phyloP scores from a whole-genome alignment of 1,140 invertebrate species.

The Chironomus striatipennis region DNA sequence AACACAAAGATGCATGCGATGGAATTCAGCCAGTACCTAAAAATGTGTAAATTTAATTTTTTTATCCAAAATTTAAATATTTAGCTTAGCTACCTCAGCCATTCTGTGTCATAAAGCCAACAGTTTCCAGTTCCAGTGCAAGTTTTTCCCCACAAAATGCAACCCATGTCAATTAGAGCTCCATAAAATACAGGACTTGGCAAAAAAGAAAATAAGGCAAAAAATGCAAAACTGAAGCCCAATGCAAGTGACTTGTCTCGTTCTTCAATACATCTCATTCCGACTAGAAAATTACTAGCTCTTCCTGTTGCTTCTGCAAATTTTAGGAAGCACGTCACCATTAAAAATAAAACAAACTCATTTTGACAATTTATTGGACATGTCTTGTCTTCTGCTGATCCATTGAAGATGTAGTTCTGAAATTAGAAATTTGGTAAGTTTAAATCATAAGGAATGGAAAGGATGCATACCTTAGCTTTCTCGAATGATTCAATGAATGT shows the following conservation, averaged over 20 bases:
- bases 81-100: too few relatives aligned
- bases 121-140: slow-evolving; percentile 63
- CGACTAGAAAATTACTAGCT: slow-evolving; percentile 58
- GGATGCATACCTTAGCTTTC: too few relatives aligned
- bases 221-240: slow-evolving; percentile 55
- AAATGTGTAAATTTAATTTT: not conserved
- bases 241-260: slow-evolving; percentile 62
- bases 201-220: slow-evolving; percentile 61
- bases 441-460: not conserved
- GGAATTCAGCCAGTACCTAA: slow-evolving; percentile 51
- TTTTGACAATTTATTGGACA: slow-evolving; percentile 56
- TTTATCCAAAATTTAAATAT: too few relatives aligned
- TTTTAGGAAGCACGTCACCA: slow-evolving; percentile 56
- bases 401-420: slow-evolving; percentile 29
- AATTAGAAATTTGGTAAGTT: slow-evolving; percentile 23
- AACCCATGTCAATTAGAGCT: slow-evolving; percentile 59
- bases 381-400: slow-evolving; percentile 48
- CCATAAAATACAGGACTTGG: slow-evolving; percentile 66
- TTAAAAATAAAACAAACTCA: slow-evolving; percentile 56
- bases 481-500: not conserved
- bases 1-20: slow-evolving; percentile 56
- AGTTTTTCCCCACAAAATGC: slow-evolving; percentile 65
- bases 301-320: slow-evolving; percentile 57
- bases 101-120: slow-evolving; percentile 59
- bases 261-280: slow-evolving; percentile 59